A percentile compares a stretch with the other conserved stretches of the same genome.
Conservation (phyloP, 2,888 invertebrate species). For the Drosophila yooni region DNA sequence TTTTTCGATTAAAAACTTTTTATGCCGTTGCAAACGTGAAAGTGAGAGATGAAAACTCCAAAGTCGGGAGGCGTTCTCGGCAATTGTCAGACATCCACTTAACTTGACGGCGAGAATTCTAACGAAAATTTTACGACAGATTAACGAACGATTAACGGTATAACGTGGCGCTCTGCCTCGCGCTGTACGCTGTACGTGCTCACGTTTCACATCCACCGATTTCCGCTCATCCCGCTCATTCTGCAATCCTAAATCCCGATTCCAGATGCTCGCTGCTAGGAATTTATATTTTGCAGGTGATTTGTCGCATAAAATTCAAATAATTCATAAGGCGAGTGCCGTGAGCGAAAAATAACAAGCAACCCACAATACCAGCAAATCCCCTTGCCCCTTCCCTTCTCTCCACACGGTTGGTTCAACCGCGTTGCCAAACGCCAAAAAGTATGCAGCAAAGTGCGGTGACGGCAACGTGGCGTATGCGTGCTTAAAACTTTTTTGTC, state of each 20-base stretch:
- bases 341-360: slow-evolving; percentile 70
- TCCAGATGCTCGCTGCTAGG: slow-evolving; percentile 51
- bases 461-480: slow-evolving; percentile 69
- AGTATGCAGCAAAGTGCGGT: slow-evolving; percentile 73
- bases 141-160: slow-evolving; percentile 79
- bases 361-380: slow-evolving; percentile 40
- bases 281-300: slow-evolving; percentile 81
- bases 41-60: slow-evolving; percentile 47
- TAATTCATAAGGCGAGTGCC: slow-evolving; percentile 74
- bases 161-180: slow-evolving; percentile 62
- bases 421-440: slow-evolving; percentile 67
- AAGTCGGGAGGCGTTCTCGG: slow-evolving; percentile 26
- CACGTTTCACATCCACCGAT: slow-evolving; percentile 44
- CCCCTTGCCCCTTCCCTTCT: background rate
- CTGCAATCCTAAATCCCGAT: slow-evolving; percentile 6
- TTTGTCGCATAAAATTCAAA: slow-evolving; percentile 81
- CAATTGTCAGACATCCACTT: slow-evolving; percentile 75
- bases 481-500: slow-evolving; percentile 78
- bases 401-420: background rate
- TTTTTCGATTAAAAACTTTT: slow-evolving; percentile 79
- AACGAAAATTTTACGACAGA: slow-evolving; percentile 74
- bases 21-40: slow-evolving; percentile 30
- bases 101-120: slow-evolving; percentile 58
- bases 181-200: slow-evolving; percentile 65
- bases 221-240: background rate